Conservation (phyloP, 1,140 invertebrate genomes). For the Melitaea cinxia region DNA sequence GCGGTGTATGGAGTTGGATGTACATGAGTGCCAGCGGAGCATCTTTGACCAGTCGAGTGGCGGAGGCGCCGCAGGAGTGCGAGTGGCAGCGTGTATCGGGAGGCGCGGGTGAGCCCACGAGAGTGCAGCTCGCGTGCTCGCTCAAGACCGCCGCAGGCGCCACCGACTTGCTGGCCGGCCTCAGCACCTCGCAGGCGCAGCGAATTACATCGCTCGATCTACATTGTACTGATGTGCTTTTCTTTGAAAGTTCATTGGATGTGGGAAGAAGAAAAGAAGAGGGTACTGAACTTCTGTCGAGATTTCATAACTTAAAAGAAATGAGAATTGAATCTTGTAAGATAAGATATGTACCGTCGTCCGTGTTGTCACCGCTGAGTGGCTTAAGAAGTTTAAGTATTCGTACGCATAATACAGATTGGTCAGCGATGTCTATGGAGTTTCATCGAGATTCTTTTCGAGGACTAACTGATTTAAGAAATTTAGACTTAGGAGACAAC, state of each 20-base stretch:
- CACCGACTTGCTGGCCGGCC: constrained; percentile 85
- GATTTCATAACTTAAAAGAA: constrained; percentile 87
- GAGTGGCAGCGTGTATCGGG: constrained; percentile 84
- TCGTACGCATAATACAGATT: constrained; percentile 90
- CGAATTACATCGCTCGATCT: constrained; percentile 87
- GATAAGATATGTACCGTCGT: constrained; percentile 87
- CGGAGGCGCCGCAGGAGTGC: constrained; percentile 85
- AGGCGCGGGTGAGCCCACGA: constrained; percentile 79
- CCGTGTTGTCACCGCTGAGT: constrained; percentile 85
- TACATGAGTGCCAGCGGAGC: constrained; percentile 58
- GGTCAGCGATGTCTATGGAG: constrained; percentile 90
- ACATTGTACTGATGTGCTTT: constrained; percentile 90
- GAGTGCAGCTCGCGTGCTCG: constrained; percentile 86
- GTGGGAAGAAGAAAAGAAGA: constrained; percentile 80
- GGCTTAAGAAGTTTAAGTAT: constrained; percentile 87
- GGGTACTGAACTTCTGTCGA: constrained; percentile 85
- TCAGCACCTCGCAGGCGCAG: constrained; percentile 85
- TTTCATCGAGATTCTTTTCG: constrained; percentile 87
- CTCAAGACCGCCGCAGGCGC: constrained; percentile 88
- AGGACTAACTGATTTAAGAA: constrained; percentile 85
- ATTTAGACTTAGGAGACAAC: constrained; percentile 89
- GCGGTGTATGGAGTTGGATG: constrained; percentile 64
- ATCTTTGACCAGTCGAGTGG: constrained; percentile 76
- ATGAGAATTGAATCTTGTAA: constrained; percentile 91
- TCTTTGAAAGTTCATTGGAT: constrained; percentile 89